phyloP scores from a whole-genome alignment of 1,140 invertebrate species.

The Drosophila lowei region DNA sequence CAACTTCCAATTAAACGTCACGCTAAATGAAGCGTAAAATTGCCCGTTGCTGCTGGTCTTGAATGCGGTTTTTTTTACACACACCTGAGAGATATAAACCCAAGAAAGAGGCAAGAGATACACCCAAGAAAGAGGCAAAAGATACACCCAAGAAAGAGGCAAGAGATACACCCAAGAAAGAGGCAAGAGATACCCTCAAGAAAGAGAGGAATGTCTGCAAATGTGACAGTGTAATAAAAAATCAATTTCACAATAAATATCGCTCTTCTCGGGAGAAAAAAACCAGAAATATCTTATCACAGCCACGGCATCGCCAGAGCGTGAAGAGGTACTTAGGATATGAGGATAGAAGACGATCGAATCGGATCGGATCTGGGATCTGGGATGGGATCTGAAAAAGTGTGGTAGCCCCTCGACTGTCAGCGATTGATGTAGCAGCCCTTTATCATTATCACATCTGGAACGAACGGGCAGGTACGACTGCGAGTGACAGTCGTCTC shows the following conservation, averaged over 20 bases:
- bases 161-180: too few species aligned
- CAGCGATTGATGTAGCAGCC: slow-evolving; percentile 82
- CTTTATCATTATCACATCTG: slow-evolving; percentile 83
- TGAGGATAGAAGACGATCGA: slow-evolving; percentile 24
- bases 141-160: too few species aligned
- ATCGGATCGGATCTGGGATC: slow-evolving; percentile 10
- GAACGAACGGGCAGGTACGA: slow-evolving; percentile 66
- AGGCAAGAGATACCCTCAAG: too few species aligned
- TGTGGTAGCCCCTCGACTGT: slow-evolving; percentile 80
- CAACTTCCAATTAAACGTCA: slow-evolving; percentile 80
- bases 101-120: not conserved
- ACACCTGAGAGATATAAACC: not conserved
- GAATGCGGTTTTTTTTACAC: slow-evolving; percentile 39
- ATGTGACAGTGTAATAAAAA: slow-evolving; percentile 82
- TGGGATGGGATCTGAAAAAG: slow-evolving; percentile 53
- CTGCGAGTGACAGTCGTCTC: slow-evolving; percentile 44
- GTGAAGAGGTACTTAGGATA: slow-evolving; percentile 76
- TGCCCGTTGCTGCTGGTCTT: slow-evolving; percentile 79
- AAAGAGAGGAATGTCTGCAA: slow-evolving; percentile 58
- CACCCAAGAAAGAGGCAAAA: too few species aligned
- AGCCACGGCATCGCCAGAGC: slow-evolving; percentile 61
- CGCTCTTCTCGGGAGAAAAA: slow-evolving; percentile 26
- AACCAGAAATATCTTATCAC: slow-evolving; percentile 78
- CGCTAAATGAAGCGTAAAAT: slow-evolving; percentile 82
- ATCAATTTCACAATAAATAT: slow-evolving; percentile 82